These are phyloP conservation scores for Lophura nycthemera DNA, from an alignment of 2,113 vertebrate species.

Conservation along the genomic window DNA sequence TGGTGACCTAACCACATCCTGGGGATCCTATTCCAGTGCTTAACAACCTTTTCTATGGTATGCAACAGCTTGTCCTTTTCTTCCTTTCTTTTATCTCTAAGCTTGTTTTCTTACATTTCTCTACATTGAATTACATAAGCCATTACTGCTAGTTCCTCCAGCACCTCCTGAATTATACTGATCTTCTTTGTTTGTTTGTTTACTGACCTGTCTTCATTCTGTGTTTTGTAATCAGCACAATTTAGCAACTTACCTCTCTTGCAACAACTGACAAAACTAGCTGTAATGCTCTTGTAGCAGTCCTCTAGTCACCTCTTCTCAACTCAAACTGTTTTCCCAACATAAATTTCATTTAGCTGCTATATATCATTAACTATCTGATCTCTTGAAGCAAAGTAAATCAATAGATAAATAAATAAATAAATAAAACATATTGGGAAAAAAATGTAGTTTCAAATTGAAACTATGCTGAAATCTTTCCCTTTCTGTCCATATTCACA, in stretches of 20 bases:
- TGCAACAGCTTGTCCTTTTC: neutral
- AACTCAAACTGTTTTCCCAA: neutral
- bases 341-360: slow-evolving; percentile 6
- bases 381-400: neutral
- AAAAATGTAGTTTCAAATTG: neutral
- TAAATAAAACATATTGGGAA: neutral
- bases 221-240: neutral
- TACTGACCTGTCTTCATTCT: neutral
- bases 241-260: neutral
- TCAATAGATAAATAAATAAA: too few species aligned
- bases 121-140: neutral
- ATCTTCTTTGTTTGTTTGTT: neutral
- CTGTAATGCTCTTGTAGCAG: neutral
- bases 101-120: neutral
- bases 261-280: neutral
- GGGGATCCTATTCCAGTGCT: too few species aligned
- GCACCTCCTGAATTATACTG: neutral
- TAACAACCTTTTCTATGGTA: neutral
- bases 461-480: neutral
- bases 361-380: neutral
- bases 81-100: neutral
- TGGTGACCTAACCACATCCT: too few species aligned
- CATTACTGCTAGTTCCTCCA: neutral
- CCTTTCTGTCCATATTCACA: neutral
- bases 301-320: neutral